Percentiles rank a stretch among this genome's conserved stretches.
phyloP scores from a whole-genome alignment of 2,888 invertebrate species.

The Beris morrisii region DNA sequence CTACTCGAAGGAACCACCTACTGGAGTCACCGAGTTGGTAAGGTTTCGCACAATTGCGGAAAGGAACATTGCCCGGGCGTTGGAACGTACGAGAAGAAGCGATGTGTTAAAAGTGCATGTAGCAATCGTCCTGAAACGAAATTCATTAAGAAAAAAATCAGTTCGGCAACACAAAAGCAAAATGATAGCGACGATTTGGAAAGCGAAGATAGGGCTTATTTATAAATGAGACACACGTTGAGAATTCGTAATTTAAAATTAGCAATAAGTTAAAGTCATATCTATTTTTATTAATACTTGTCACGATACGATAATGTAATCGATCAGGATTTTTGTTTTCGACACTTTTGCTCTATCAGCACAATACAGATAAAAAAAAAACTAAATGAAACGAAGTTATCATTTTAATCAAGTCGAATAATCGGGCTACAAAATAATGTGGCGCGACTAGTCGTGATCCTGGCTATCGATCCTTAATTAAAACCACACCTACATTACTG shows the following conservation, averaged over 20 bases:
- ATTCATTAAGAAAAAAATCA: constrained; percentile 15
- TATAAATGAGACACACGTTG: constrained; percentile 40
- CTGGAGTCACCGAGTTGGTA: constrained; percentile 52
- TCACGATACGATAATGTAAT: too few species aligned
- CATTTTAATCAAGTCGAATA: too few species aligned
- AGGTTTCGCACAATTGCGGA: constrained; percentile 49
- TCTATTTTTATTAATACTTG: too few species aligned
- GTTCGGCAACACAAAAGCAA: neutral
- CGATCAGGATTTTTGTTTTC: too few species aligned
- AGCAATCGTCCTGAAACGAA: constrained; percentile 10
- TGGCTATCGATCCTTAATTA: too few species aligned
- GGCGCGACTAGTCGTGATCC: too few species aligned
- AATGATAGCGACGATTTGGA: constrained; percentile 51
- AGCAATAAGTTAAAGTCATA: too few species aligned
- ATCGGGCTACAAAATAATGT: too few species aligned
- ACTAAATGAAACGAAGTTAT: too few species aligned
- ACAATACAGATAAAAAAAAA: too few species aligned
- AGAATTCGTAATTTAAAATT: constrained; percentile 42
- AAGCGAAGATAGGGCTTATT: constrained; percentile 52
- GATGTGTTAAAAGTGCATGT: constrained; percentile 17
- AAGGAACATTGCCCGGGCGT: constrained; percentile 45
- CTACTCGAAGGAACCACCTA: constrained; percentile 52
- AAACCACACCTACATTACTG: too few species aligned
- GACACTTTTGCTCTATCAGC: too few species aligned
- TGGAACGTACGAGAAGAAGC: constrained; percentile 13